phyloP scores from a whole-genome alignment of 2,113 vertebrate species.

The Dicentrarchus labrax region DNA sequence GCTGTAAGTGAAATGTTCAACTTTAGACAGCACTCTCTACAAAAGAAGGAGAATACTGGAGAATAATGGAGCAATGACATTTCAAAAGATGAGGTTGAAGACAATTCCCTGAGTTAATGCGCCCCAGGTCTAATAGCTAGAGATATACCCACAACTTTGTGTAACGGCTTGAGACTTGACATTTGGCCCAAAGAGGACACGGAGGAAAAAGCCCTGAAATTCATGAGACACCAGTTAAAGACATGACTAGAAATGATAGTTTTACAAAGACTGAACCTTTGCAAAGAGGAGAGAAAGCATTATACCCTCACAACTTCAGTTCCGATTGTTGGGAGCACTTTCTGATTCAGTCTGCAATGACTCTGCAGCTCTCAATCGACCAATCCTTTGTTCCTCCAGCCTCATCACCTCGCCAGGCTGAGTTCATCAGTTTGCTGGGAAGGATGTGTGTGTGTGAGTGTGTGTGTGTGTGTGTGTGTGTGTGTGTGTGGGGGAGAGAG shows the following conservation, averaged over 20 bases:
- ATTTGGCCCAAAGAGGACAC: slow-evolving; percentile 36
- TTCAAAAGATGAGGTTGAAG: slow-evolving; percentile 50
- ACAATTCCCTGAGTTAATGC: slow-evolving; percentile 35
- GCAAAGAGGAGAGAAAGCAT: neutral
- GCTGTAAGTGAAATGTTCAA: neutral
- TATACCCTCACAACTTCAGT: neutral
- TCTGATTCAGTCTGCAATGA: slow-evolving; percentile 28
- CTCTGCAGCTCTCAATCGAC: slow-evolving; percentile 42
- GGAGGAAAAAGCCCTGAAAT: slow-evolving; percentile 6
- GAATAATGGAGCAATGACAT: slow-evolving; percentile 51
- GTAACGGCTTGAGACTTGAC: slow-evolving; percentile 23
- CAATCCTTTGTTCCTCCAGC: slow-evolving; percentile 44
- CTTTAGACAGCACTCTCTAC: neutral
- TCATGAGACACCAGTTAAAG: neutral
- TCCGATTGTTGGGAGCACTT: slow-evolving; percentile 12
- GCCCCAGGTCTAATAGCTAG: slow-evolving; percentile 8
- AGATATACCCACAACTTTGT: slow-evolving; percentile 1
- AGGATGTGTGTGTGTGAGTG: neutral
- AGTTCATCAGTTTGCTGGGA: slow-evolving; percentile 48
- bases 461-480: neutral
- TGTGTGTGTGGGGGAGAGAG: neutral
- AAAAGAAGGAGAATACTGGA: neutral
- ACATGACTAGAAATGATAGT: slow-evolving; percentile 2
- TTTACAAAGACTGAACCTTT: neutral
- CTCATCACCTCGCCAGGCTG: slow-evolving; percentile 54